These are phyloP conservation scores for Caenorhabditis japonica DNA, from an alignment of 2,888 invertebrate species.

Conservation along the genomic window DNA sequence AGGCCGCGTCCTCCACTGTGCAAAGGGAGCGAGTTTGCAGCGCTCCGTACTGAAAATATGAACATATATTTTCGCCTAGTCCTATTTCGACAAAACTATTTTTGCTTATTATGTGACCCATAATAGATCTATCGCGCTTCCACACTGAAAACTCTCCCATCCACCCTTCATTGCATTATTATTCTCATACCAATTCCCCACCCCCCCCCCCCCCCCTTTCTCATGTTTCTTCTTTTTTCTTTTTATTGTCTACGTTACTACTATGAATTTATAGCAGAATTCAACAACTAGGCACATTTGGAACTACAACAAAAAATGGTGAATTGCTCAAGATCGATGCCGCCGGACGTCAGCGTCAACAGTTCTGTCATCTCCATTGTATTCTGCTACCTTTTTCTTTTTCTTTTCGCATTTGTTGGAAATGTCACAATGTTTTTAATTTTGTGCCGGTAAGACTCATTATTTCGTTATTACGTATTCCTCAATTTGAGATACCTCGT, in stretches of 20 bases:
- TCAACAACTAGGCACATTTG: no score
- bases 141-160: no score
- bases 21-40: no score
- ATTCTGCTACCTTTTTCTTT: slow-evolving; percentile 62
- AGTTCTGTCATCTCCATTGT: slow-evolving; percentile 48
- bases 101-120: no score
- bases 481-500: no score
- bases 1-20: no score
- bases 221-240: slow-evolving; percentile 4
- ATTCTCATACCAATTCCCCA: slow-evolving; percentile 16
- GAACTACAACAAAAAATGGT: slow-evolving; percentile 17
- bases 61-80: no score
- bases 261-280: slow-evolving; percentile 29
- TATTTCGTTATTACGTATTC: no score
- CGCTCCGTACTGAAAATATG: no score
- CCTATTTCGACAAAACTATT: no score
- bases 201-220: background rate
- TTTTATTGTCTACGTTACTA: slow-evolving; percentile 14
- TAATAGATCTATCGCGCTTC: no score
- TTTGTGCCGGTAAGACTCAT: slow-evolving; percentile 69
- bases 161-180: no score
- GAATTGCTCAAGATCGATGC: slow-evolving; percentile 38
- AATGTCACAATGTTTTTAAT: slow-evolving; percentile 73
- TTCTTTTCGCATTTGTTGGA: slow-evolving; percentile 70
- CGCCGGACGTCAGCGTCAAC: slow-evolving; percentile 40